Evolutionary conservation across 2,797 vertebrate genomes (phyloP).

Genomic region (Lycodopsis pacificus): DNA sequence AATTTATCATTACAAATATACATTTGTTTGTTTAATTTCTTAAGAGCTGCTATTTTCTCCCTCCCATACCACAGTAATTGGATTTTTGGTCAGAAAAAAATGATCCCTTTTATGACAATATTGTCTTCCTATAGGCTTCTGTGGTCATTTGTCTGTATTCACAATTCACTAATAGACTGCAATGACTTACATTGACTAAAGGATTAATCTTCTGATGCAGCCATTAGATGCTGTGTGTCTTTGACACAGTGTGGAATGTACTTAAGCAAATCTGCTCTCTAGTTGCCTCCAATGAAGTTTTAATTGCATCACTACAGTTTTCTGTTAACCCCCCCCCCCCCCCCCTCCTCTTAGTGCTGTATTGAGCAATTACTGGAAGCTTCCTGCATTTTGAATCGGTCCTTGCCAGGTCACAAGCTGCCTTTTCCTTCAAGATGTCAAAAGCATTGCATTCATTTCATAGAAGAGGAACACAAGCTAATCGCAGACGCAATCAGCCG

Average conservation of each 20-base stretch:
- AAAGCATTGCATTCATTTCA: constrained; percentile 63
- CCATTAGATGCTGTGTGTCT: constrained; percentile 24
- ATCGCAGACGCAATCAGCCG: constrained; percentile 55
- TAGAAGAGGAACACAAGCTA: constrained; percentile 40
- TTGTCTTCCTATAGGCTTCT: background rate
- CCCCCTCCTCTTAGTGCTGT: constrained; percentile 27
- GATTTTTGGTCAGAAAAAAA: background rate
- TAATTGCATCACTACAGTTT: constrained; percentile 64
- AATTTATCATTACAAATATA: background rate
- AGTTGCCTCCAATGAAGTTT: constrained; percentile 47
- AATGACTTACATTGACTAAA: background rate
- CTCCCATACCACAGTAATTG: background rate
- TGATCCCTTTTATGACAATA: background rate
- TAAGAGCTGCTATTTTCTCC: background rate
- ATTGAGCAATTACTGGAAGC: constrained; percentile 58
- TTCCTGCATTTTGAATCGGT: constrained; percentile 61
- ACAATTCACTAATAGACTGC: background rate
- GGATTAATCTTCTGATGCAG: background rate
- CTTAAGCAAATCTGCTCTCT: constrained; percentile 49
- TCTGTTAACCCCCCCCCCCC: constrained; percentile 8
- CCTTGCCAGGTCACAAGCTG: constrained; percentile 57
- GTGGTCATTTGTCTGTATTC: background rate
- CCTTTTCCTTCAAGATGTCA: constrained; percentile 57
- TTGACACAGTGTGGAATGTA: constrained; percentile 37
- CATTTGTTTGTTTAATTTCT: background rate